These are phyloP conservation scores for Poecilia wingei DNA, from an alignment of 2,797 vertebrate genomes.

Conservation along the genomic window DNA sequence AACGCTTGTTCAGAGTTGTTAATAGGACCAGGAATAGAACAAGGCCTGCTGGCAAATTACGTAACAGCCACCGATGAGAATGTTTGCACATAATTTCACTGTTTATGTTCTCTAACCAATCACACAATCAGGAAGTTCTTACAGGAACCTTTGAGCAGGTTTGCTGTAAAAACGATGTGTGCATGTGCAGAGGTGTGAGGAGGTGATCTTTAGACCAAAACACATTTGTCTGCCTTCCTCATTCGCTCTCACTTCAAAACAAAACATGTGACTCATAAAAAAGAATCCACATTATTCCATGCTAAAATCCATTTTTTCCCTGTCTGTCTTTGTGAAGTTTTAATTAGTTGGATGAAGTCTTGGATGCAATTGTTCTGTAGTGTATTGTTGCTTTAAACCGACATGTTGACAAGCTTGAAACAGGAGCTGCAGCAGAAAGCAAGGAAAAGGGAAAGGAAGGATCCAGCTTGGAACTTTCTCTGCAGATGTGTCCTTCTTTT, in stretches of 20 bases:
- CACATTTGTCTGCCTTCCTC: background rate
- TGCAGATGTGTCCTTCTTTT: background rate
- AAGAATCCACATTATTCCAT: background rate
- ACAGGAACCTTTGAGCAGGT: background rate
- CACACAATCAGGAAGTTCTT: background rate
- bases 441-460: background rate
- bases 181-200: background rate
- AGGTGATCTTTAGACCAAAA: background rate
- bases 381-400: slow-evolving; percentile 11
- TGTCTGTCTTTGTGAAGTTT: slow-evolving; percentile 35
- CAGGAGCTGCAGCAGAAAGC: background rate
- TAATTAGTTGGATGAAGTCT: slow-evolving; percentile 32
- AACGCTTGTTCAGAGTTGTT: background rate
- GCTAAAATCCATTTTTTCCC: background rate
- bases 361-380: background rate
- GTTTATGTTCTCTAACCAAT: slow-evolving; percentile 16
- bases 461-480: slow-evolving; percentile 7
- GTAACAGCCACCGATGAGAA: slow-evolving; percentile 23
- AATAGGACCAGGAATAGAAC: background rate
- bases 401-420: slow-evolving; percentile 7
- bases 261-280: background rate
- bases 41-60: background rate
- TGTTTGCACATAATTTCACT: slow-evolving; percentile 75
- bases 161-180: background rate
- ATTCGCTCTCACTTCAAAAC: background rate